Evolutionary conservation across 2,113 vertebrate species (phyloP), one percentile per base, ranked within the genome.

Genomic region (Epinephelus fuscoguttatus): DNA sequence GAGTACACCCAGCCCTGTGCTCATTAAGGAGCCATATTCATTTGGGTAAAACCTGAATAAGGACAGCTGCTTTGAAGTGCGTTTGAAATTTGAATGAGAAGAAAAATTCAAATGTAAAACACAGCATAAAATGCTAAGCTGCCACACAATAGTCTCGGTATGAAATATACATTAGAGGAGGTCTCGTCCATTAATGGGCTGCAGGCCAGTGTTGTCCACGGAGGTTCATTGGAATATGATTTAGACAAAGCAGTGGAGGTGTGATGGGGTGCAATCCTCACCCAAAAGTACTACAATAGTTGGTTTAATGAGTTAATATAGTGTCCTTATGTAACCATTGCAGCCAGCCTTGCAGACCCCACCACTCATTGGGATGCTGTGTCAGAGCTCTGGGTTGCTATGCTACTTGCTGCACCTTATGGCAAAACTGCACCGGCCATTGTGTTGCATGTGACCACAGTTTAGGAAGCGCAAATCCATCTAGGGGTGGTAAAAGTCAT

Each of bases 141-240:
- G 14, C 25, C 50, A 80, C 76, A 88, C 85, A 90, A 89, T 71
- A 60, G 60, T 11, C 53, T 63, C 33, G 8, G 49, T 67, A 89
- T 93, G 87, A 92, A 93, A 93, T 87, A 69, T 78, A 80, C 84
- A 92, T 91, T 13, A 86, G 85, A 50, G 78, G 55, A 79, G 70
- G 70, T 63, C 60, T 70, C 75, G 13, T 79, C 19, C 66, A 81
- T 81, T 49, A 73, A 81, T 6, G 73, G 45, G 40, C 61, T 69
- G 71, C 49, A 80, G 19, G 78, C 30, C 42, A 82, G 52, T 56
- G 45, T 71, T 77, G 25, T 55, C 47, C 4, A 3, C n/a, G 18
- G 49, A 45, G 30, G 45, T 75, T 78, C 53, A 47, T 0, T 75
- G 50, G 7, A 77, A 78, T 57, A 71, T 33, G 27, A 61, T 70